phyloP scores from a whole-genome alignment of 1,140 invertebrate species.

The Arctopsyche grandis region DNA sequence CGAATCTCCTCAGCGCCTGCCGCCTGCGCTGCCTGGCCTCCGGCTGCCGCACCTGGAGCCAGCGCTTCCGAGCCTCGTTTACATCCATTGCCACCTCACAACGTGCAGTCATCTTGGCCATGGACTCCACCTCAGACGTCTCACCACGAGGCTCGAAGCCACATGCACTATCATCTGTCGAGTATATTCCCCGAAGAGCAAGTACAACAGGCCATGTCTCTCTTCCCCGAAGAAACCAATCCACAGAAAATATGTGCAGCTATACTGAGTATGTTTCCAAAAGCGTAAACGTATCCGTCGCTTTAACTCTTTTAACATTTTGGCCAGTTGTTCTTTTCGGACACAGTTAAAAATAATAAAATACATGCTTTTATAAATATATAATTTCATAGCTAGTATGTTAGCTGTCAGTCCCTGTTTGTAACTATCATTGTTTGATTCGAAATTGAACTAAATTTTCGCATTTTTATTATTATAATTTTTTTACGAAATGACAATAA shows the following conservation, averaged over 20 bases:
- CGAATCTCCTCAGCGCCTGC: constrained; percentile 84
- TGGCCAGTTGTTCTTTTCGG: constrained; percentile 47
- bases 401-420: too few species aligned
- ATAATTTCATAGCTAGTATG: too few species aligned
- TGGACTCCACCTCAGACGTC: constrained; percentile 68
- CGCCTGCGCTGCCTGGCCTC: constrained; percentile 67
- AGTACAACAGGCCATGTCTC: constrained; percentile 83
- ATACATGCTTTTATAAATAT: too few species aligned
- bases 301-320: neutral
- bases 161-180: constrained; percentile 85
- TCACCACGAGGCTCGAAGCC: constrained; percentile 74
- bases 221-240: constrained; percentile 88
- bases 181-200: constrained; percentile 90
- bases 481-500: constrained; percentile 18
- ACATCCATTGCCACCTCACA: constrained; percentile 63
- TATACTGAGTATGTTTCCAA: constrained; percentile 78
- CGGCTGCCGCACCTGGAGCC: constrained; percentile 58
- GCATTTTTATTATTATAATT: constrained; percentile 1
- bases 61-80: constrained; percentile 74
- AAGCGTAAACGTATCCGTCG: constrained; percentile 27
- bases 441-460: neutral
- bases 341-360: neutral
- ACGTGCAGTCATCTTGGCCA: constrained; percentile 55
- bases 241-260: constrained; percentile 89
- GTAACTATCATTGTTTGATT: neutral